Conservation (phyloP, 2,888 invertebrate species). For the Apamea monoglypha region DNA sequence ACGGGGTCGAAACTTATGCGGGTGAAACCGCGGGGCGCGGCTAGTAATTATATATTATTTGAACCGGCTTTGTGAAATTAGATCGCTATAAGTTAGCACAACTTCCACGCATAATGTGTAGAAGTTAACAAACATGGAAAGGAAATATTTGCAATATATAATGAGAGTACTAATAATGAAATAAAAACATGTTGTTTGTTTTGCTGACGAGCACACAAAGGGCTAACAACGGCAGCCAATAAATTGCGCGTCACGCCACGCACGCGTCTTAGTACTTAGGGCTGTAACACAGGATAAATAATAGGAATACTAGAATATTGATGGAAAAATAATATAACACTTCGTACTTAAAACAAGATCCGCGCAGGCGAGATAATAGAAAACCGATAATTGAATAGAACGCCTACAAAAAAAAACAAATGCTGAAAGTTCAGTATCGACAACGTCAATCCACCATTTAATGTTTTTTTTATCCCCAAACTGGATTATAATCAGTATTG, state of each 20-base stretch:
- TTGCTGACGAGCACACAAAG: conserved; percentile 70
- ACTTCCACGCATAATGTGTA: conserved; percentile 29
- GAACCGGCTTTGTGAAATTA: neutral
- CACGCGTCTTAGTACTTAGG: conserved; percentile 60
- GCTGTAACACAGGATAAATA: conserved; percentile 27
- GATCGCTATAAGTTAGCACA: neutral
- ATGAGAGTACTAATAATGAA: conserved; percentile 72
- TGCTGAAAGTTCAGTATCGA: neutral
- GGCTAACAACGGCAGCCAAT: conserved; percentile 64
- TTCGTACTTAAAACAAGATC: neutral
- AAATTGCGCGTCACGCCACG: conserved; percentile 66
- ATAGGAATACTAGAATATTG: neutral
- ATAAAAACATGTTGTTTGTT: conserved; percentile 79
- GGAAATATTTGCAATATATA: conserved; percentile 58
- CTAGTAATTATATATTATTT: neutral
- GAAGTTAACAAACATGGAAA: conserved; percentile 43
- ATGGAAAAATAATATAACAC: neutral
- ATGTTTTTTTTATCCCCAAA: too few relatives aligned
- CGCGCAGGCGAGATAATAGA: neutral
- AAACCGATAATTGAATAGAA: neutral
- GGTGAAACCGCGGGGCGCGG: too few relatives aligned
- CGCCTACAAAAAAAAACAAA: neutral
- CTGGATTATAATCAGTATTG: too few relatives aligned
- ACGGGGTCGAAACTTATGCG: too few relatives aligned
- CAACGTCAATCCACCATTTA: neutral